These are phyloP conservation scores for Stictonetta naevosa DNA, from an alignment of 2,113 vertebrate species.

Conservation along the genomic window DNA sequence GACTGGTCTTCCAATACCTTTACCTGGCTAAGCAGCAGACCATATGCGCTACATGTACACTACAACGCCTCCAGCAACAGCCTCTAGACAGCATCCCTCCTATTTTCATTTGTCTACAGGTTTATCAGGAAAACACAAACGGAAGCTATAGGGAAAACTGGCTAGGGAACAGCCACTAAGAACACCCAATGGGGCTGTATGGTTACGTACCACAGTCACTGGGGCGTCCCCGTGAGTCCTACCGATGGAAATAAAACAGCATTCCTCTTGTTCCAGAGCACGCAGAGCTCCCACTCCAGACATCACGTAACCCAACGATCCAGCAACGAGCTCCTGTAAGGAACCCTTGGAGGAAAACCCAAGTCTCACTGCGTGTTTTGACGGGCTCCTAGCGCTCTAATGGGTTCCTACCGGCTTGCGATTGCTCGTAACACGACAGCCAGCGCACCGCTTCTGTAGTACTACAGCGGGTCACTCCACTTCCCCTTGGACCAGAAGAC, in stretches of 20 bases:
- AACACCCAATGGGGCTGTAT: rapidly evolving
- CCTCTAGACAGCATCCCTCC: rapidly evolving
- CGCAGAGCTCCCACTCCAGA: not conserved
- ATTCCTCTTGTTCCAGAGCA: not conserved
- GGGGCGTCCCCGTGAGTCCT: rapidly evolving
- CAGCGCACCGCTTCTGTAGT: not conserved
- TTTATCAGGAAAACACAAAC: rapidly evolving
- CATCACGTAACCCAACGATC: rapidly evolving
- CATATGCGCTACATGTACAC: rapidly evolving
- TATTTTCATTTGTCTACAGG: not conserved
- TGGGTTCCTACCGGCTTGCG: too few relatives aligned
- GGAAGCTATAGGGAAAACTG: not conserved
- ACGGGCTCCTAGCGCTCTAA: not conserved
- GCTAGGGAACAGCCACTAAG: not conserved
- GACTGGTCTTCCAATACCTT: not conserved
- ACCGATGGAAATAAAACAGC: not conserved
- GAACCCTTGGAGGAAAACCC: not conserved
- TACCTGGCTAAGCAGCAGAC: not conserved
- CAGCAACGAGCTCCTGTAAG: not conserved
- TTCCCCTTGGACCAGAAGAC: not conserved
- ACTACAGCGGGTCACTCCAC: not conserved
- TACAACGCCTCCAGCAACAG: not conserved
- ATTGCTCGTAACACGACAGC: not conserved
- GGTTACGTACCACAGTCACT: rapidly evolving
- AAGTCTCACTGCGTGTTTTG: not conserved